Conservation (phyloP, 2,888 invertebrate species). For the Caenorhabditis imperialis region DNA sequence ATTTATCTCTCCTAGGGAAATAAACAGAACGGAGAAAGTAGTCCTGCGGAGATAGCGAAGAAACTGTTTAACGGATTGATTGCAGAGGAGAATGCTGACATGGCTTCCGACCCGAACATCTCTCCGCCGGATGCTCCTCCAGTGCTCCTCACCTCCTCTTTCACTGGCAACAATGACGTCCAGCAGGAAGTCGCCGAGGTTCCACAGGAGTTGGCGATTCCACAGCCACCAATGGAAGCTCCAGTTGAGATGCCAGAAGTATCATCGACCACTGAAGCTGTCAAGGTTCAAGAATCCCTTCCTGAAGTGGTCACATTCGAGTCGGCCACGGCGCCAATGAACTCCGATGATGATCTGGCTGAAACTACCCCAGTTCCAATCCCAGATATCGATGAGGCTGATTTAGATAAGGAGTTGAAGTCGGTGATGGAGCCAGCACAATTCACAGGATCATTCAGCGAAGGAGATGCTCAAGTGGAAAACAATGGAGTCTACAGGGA, state of each 20-base stretch:
- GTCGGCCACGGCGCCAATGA: constrained; percentile 6
- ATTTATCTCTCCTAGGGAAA: constrained; percentile 14
- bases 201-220: constrained; percentile 34
- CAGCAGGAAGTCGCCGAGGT: constrained; percentile 7
- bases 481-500: constrained; percentile 54
- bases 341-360: constrained; percentile 13
- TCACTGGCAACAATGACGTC: constrained; percentile 12
- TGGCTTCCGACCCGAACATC: constrained; percentile 34
- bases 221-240: constrained; percentile 30
- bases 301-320: constrained; percentile 27
- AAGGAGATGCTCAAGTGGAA: constrained; percentile 33
- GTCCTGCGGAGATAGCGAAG: neutral
- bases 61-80: too few relatives aligned
- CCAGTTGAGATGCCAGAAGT: neutral
- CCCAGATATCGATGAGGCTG: constrained; percentile 39
- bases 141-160: constrained; percentile 31
- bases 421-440: constrained; percentile 43
- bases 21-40: constrained; percentile 35
- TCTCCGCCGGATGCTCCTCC: constrained; percentile 42
- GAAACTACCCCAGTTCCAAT: neutral
- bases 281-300: neutral
- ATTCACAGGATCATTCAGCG: constrained; percentile 45
- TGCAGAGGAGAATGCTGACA: constrained; percentile 41
- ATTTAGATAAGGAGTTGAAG: constrained; percentile 44
- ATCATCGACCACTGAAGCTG: neutral